phyloP scores from a whole-genome alignment of 2,888 invertebrate species.

The Balanococcus diminutus region DNA sequence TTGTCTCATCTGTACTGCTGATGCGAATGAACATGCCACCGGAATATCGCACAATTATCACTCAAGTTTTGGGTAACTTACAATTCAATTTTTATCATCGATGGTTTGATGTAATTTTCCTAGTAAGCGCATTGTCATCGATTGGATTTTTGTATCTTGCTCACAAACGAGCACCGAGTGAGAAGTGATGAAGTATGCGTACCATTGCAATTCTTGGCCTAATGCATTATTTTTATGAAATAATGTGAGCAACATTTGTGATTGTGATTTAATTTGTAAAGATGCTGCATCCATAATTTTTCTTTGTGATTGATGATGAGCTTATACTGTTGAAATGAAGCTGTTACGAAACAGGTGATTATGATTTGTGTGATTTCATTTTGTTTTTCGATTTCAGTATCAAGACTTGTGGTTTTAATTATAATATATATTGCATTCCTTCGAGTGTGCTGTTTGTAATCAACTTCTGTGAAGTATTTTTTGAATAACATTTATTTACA shows the following conservation, averaged over 20 bases:
- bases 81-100: constrained; percentile 99
- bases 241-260: not conserved
- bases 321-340: not conserved
- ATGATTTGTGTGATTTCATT: not conserved
- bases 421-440: not conserved
- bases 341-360: not conserved
- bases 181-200: not conserved
- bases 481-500: constrained; percentile 12
- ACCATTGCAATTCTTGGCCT: not conserved
- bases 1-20: constrained; percentile 94
- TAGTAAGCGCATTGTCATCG: constrained; percentile 93
- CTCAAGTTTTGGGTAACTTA: constrained; percentile 91
- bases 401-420: not conserved
- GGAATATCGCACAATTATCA: constrained; percentile 92
- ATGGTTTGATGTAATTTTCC: constrained; percentile 99
- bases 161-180: constrained; percentile 66
- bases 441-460: constrained; percentile 8
- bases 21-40: constrained; percentile 99
- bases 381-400: not conserved
- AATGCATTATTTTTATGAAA: not conserved
- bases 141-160: constrained; percentile 95
- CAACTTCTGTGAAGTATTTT: constrained; percentile 36
- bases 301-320: not conserved
- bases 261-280: not conserved
- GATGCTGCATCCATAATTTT: not conserved